Evolutionary conservation across 2,888 invertebrate species (phyloP).

Genomic region (Amphipoea lucens): DNA sequence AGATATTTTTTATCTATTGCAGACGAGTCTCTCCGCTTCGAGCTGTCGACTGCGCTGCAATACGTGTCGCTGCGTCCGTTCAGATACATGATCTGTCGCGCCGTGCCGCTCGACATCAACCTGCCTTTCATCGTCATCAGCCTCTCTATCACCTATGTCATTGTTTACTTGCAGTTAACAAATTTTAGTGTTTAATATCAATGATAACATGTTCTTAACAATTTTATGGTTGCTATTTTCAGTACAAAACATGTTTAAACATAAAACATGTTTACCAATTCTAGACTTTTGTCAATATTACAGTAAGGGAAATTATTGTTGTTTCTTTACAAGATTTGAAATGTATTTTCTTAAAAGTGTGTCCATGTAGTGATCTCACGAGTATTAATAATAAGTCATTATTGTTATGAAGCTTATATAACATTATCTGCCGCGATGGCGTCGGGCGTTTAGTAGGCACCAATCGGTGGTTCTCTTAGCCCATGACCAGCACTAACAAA

Average conservation of each 20-base stretch:
- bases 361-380: neutral
- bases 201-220: neutral
- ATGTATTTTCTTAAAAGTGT: neutral
- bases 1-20: neutral
- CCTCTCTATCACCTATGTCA: slow-evolving; percentile 35
- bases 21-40: slow-evolving; percentile 54
- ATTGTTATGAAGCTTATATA: neutral
- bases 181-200: neutral
- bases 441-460: neutral
- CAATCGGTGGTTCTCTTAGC: neutral
- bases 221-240: neutral
- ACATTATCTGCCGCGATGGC: too few species aligned
- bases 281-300: neutral
- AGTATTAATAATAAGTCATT: neutral
- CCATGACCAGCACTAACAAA: too few species aligned
- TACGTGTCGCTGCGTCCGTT: slow-evolving; percentile 57
- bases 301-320: neutral
- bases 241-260: neutral
- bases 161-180: slow-evolving; percentile 26
- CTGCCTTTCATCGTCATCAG: slow-evolving; percentile 27
- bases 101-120: slow-evolving; percentile 35
- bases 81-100: slow-evolving; percentile 34
- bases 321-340: neutral
- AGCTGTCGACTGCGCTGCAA: slow-evolving; percentile 45
- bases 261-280: neutral